Conservation (phyloP, 30 jellyfish, hydroid and myxozoan genomes). For the Sanderia malayensis region DNA sequence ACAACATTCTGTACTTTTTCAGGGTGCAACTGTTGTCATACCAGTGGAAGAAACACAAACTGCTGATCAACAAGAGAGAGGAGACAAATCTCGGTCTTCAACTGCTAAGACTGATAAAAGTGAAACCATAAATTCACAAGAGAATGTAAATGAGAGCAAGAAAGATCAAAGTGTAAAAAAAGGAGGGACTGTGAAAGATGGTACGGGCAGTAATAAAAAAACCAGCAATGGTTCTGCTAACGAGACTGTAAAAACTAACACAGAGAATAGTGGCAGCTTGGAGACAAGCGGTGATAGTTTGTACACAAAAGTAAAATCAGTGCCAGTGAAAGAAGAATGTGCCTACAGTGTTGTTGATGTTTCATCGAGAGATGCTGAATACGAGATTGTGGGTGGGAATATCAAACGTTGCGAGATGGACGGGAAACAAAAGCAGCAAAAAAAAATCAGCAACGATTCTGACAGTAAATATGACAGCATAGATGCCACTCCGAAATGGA, state of each 20-base stretch:
- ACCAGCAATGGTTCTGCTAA: too few relatives aligned
- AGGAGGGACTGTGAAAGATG: background rate
- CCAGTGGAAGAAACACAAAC: too few relatives aligned
- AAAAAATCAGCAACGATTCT: conserved; percentile 1
- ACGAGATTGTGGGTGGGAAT: conserved; percentile 52
- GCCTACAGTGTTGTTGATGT: conserved; percentile 65
- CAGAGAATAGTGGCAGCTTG: conserved; percentile 6
- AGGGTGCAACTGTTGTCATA: too few relatives aligned
- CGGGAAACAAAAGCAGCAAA: background rate
- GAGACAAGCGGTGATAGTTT: conserved; percentile 58
- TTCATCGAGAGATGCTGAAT: conserved; percentile 35
- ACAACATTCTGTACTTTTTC: too few relatives aligned
- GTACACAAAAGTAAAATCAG: conserved; percentile 54
- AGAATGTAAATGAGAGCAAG: background rate
- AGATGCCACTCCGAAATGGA: background rate
- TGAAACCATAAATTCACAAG: background rate
- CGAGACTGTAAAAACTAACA: too few relatives aligned
- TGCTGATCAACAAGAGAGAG: too few relatives aligned
- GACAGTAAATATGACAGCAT: conserved; percentile 11
- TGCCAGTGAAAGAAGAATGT: conserved; percentile 34
- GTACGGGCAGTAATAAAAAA: too few relatives aligned
- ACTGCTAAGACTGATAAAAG: too few relatives aligned
- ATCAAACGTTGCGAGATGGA: conserved; percentile 1
- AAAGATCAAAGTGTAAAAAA: too few relatives aligned
- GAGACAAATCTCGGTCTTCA: too few relatives aligned